A percentile compares a stretch with the other conserved stretches of the same genome.
phyloP scores from a whole-genome alignment of 2,113 vertebrate genomes.

The Puntigrus tetrazona region DNA sequence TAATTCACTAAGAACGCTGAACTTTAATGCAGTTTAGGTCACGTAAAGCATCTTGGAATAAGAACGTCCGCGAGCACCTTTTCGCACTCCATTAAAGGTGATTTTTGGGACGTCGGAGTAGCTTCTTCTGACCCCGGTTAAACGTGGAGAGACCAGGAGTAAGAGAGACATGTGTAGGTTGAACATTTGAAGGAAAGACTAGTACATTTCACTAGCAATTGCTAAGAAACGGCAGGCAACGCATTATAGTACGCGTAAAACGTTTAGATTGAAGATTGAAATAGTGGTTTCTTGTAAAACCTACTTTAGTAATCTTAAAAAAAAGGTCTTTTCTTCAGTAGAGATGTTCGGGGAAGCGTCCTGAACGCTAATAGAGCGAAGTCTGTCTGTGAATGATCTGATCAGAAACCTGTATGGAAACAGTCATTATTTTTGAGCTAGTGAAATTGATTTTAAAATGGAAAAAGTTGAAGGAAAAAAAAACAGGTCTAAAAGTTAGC shows the following conservation, averaged over 20 bases:
- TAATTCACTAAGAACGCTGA: neutral
- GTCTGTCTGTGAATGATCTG: too few relatives aligned
- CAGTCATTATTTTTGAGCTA: too few relatives aligned
- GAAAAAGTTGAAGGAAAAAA: too few relatives aligned
- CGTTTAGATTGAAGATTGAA: neutral
- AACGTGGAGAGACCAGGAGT: neutral
- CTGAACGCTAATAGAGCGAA: too few relatives aligned
- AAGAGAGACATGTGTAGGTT: neutral
- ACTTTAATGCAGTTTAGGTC: neutral
- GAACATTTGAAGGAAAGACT: neutral
- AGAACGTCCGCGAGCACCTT: neutral
- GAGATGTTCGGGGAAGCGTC: neutral
- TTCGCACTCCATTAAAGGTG: neutral
- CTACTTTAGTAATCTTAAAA: too few relatives aligned
- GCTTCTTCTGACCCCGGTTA: neutral
- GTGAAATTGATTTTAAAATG: too few relatives aligned
- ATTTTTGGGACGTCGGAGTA: neutral
- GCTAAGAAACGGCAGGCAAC: neutral
- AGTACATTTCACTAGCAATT: neutral
- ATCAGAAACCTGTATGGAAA: too few relatives aligned
- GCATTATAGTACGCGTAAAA: neutral
- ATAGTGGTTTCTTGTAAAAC: neutral
- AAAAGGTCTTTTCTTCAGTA: neutral
- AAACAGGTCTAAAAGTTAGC: too few relatives aligned
- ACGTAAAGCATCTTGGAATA: constrained; percentile 9